Base-by-base conservation (phyloP, 1,140 invertebrate species). In the Leptinotarsa undecemlineata region DNA sequence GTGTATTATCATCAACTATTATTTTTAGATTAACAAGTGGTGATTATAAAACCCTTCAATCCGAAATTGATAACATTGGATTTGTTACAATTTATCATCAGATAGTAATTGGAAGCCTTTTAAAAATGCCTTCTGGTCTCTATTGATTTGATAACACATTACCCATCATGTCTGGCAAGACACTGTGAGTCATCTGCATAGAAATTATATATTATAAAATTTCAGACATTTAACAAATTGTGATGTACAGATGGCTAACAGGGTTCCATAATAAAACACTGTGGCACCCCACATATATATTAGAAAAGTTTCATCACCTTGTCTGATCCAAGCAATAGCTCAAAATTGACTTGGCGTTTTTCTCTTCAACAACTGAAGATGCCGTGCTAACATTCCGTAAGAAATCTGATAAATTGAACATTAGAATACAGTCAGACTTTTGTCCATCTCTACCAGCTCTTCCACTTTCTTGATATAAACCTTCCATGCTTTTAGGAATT, bases 401-500 rank as follows among this genome's bases (percentile, higher is more conserved):
- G 74, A 80, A 84, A 75, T 85, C 84, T 13, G 62, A 48, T 2
- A 85, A 71, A 64, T 60, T 79, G 71, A 78, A 85, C 78, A 84
- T 77, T 13, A 85, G 17, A 73, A 97, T 89, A 82, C 97, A 98
- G 74, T 91, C 86, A 4, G 96, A 91, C 15, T 88, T 85, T 74
- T 94, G 90, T 1, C 95, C 95, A 87, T 99, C 97, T 73, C 98
- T 88, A 1, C 98, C 98, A 21, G 97, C 96, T 66, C 98, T 88
- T 17, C 98, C 98, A 67, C 96, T 93, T 88, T 99, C 98, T 86
- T 99, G 98, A 87, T 99, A 99, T 83, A 98, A 98, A 2, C 96
- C 95, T 88, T 99, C 98, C 79, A 99, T 92, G 19, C 95, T 98
- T 87, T 98, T 98, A 33, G 97, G 97, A 74, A 98, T 79, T 1